These are phyloP conservation scores for Tyrannus savana DNA, from an alignment of 2,113 vertebrate genomes.

Conservation along the genomic window DNA sequence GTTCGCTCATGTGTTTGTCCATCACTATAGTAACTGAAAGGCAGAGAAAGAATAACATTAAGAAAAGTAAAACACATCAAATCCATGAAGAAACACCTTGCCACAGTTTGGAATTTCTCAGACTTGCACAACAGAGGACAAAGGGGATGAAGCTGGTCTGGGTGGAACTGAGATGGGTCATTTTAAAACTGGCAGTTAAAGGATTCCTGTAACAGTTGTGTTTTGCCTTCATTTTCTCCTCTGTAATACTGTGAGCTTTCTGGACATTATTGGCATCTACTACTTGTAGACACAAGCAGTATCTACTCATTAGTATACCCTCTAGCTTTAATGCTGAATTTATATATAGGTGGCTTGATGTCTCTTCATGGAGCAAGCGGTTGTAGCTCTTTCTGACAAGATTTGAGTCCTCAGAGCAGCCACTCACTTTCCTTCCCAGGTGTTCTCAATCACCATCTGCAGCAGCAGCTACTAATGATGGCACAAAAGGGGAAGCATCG, in stretches of 20 bases:
- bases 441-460: neutral
- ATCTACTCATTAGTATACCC: neutral
- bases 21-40: slow-evolving; percentile 62
- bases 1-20: neutral
- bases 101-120: neutral
- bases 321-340: neutral
- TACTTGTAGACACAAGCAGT: neutral
- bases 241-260: neutral
- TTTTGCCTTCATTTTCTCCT: neutral
- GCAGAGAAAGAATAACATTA: neutral
- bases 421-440: neutral
- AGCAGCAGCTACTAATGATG: neutral
- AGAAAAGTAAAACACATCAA: neutral
- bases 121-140: neutral
- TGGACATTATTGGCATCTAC: neutral
- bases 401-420: neutral
- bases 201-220: neutral
- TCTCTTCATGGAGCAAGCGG: neutral
- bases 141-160: neutral
- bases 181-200: neutral
- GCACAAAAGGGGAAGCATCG: neutral
- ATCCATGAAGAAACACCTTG: neutral
- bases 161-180: neutral
- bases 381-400: neutral
- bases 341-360: neutral